Evolutionary conservation across 2,797 vertebrate species (phyloP), one percentile per base, ranked within the genome.

Genomic region (Hafferia zeledoni): DNA sequence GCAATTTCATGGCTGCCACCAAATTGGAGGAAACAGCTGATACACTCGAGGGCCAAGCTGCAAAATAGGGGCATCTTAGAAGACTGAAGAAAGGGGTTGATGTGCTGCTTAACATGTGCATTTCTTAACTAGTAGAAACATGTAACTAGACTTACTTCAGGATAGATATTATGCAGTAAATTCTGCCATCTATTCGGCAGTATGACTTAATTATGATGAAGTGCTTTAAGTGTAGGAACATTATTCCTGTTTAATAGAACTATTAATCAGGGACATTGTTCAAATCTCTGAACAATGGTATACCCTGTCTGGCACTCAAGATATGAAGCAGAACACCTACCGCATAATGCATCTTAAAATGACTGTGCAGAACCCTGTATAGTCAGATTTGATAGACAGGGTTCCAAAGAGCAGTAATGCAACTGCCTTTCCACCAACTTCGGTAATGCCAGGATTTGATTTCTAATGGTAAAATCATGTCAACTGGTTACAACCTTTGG

Each of bases 191-290:
- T 87, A 1, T 83, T 94, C 55, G 91, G 35, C 35, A 76, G 5
- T 63, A n/a, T 53, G 53, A 78, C 44, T 89, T 92, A 77, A 94
- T 83, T 74, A 78, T 89, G 85, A 88, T 90, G 27, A 90, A 81
- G 44, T 69, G 35, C 35, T 81, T 65, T 37, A 83, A 81, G 35
- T 33, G 57, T 44, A 71, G 24, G 17, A 57, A 69, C n/a, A 27
- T 78, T 81, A 71, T 86, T 93, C n/a, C 43, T 86, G 8, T 83
- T 91, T 78, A 89, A 81, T 56, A 75, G 57, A 83, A 68, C 53
- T 75, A 30, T 81, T 83, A 57, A 75, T 94, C 61, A 37, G 22
- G 69, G 49, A 37, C 61, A 33, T 61, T 47, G 52, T 79, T 86
- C 39, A 69, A 37, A 67, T 93, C n/a, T 80, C 33, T 78, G 69